Conservation (phyloP, 2,888 invertebrate genomes). For the Drosophila neutralis region DNA sequence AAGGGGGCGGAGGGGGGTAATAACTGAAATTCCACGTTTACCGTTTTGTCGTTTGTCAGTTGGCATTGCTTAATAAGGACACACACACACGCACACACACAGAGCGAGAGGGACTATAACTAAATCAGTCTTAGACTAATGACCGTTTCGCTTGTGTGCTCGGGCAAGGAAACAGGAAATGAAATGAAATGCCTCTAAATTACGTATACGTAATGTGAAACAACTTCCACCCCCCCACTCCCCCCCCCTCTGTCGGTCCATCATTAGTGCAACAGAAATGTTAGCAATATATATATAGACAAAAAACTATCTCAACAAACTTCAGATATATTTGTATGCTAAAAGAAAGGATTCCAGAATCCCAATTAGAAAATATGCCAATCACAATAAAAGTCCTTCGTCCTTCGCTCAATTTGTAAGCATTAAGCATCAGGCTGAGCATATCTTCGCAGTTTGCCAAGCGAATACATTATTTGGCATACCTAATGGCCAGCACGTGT, state of each 20-base stretch:
- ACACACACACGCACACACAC: slow-evolving; percentile 9
- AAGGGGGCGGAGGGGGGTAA: slow-evolving; percentile 15
- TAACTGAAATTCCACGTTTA: slow-evolving; percentile 39
- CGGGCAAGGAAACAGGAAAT: slow-evolving; percentile 7
- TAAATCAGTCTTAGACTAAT: slow-evolving; percentile 48
- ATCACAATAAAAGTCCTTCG: not conserved
- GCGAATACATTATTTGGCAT: not conserved
- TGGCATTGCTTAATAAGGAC: slow-evolving; percentile 63
- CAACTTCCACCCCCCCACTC: not conserved
- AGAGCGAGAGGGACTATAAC: slow-evolving; percentile 9
- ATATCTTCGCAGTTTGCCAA: not conserved
- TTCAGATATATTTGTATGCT: not conserved
- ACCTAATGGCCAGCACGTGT: not conserved
- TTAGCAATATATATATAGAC: not conserved
- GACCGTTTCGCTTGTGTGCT: slow-evolving; percentile 9
- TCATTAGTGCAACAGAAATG: too few species aligned
- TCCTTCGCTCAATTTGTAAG: not conserved
- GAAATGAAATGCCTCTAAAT: slow-evolving; percentile 30
- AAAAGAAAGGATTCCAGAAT: not conserved
- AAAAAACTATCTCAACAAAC: not conserved
- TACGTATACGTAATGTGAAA: slow-evolving; percentile 48
- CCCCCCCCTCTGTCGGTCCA: not conserved
- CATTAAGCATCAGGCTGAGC: not conserved
- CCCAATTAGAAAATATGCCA: not conserved
- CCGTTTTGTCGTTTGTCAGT: slow-evolving; percentile 47